Base-by-base conservation (phyloP, 2,113 vertebrate genomes). In the Cathartes aura region DNA sequence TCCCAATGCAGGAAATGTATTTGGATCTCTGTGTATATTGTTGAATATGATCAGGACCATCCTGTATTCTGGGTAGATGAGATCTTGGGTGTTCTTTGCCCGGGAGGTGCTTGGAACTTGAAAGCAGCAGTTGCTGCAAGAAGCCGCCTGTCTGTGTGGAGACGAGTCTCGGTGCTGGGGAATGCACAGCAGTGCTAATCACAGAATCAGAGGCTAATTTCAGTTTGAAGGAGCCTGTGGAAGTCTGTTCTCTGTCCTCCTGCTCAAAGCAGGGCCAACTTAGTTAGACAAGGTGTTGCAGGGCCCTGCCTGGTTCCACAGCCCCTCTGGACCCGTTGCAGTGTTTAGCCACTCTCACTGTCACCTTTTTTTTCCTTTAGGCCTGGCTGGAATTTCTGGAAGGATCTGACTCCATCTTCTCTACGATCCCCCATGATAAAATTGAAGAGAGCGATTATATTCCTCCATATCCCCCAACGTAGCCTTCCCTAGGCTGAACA, bases 81-180 rank as follows among this genome's bases (percentile, higher is more conserved):
- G 86, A 83, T 90, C 97, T 78, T 94, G 91, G 87, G 91, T 96
- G 97, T 96, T 97, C 96, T 93, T 89, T 0, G 0, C 93, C 91
- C 5, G 0, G 89, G 70, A 96, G 91, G 60, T 89, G 52, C 81
- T 67, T 87, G 83, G 50, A 74, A 87, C 91, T 63, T 89, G 68
- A 95, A 96, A 93, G 89, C 87, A 81, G 83, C 29, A 71, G 68
- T 91, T 5, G 18, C 64, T 91, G 63, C 94, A 94, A 74, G 93
- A 94, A 91, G 72, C 80, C 3, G 0, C 96, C 93, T 19, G 38
- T 84, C 76, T 87, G 38, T 58, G 71, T 45, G 82, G 45, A 72
- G 66, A 40, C 0, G 2, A 85, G 66, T 36, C 24, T 29, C 1
- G 1, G 50, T 76, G 64, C 83, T 67, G 56, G 78, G 79, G 89